These are phyloP conservation scores for Ceratina australensis DNA, from an alignment of 1,140 invertebrate genomes.

Conservation along the genomic window DNA sequence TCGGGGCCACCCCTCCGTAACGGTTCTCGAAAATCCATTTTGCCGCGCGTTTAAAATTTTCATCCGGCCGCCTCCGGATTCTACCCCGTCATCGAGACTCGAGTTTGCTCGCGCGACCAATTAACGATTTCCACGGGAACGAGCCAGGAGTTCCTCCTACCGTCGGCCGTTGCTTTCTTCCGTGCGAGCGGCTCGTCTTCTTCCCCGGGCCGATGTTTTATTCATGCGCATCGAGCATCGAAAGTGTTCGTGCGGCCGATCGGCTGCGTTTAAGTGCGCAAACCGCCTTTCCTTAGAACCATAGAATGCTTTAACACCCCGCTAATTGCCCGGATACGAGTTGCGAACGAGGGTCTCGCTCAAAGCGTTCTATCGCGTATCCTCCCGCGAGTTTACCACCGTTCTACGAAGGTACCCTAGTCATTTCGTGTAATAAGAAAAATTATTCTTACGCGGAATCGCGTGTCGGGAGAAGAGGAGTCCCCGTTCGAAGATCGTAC, in stretches of 20 bases:
- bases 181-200: constrained; percentile 12
- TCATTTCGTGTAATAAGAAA: no score
- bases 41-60: constrained; percentile 47
- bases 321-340: constrained; percentile 70
- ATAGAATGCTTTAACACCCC: constrained; percentile 74
- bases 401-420: neutral
- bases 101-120: neutral
- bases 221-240: constrained; percentile 68
- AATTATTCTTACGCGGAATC: no score
- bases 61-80: constrained; percentile 31
- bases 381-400: constrained; percentile 19
- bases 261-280: constrained; percentile 68
- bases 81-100: constrained; percentile 25
- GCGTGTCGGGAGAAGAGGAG: no score
- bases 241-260: constrained; percentile 62
- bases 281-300: constrained; percentile 68
- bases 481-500: no score
- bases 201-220: constrained; percentile 70
- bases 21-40: constrained; percentile 40
- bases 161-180: neutral
- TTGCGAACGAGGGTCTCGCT: constrained; percentile 57
- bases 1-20: constrained; percentile 43
- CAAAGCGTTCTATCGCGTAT: constrained; percentile 19
- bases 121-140: neutral
- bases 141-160: neutral